Conservation (phyloP, 2,888 invertebrate species). For the Clepsis dumicolana region DNA sequence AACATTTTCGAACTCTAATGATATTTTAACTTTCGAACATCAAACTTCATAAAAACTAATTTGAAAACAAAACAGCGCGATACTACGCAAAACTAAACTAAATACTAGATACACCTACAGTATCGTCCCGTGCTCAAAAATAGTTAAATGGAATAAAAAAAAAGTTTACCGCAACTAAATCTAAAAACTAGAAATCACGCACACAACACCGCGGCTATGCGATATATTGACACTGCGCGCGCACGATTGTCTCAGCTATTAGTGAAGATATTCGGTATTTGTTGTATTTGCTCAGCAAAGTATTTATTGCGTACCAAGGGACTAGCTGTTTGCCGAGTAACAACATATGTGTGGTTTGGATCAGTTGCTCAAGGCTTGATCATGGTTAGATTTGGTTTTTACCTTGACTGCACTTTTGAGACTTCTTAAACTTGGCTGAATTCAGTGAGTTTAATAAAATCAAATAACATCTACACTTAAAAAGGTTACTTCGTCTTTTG, state of each 20-base stretch:
- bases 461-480: no score
- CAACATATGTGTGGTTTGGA: slow-evolving; percentile 39
- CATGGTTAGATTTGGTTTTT: slow-evolving; percentile 8
- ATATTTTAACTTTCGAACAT: background rate
- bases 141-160: background rate
- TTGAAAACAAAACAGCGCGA: no score
- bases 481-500: no score
- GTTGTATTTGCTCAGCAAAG: slow-evolving; percentile 38
- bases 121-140: background rate
- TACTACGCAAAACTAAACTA: no score
- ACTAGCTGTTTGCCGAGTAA: slow-evolving; percentile 38
- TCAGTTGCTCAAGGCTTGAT: slow-evolving; percentile 33
- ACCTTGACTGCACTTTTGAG: background rate
- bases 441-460: no score
- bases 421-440: background rate
- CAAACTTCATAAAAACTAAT: background rate
- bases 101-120: no score
- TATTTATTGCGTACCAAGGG: slow-evolving; percentile 41
- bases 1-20: background rate
- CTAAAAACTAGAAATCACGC: slow-evolving; percentile 13
- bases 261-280: slow-evolving; percentile 39
- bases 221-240: slow-evolving; percentile 32
- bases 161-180: background rate
- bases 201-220: slow-evolving; percentile 1
- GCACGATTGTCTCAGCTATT: slow-evolving; percentile 36